Conservation (phyloP, 2,113 vertebrate species). For the Hippocampus zosterae region DNA sequence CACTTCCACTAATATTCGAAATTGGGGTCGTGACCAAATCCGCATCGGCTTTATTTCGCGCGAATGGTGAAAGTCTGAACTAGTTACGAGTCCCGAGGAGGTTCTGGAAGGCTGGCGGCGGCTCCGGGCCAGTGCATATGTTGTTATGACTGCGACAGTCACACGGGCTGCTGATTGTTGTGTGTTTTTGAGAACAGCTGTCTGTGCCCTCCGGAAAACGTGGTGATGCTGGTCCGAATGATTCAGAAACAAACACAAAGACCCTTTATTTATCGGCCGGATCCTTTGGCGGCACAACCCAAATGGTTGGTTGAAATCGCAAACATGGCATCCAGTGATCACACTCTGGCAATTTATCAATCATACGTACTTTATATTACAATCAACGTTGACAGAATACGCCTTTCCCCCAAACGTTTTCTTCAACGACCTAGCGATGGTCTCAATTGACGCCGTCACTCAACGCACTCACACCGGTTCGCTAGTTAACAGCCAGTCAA, state of each 20-base stretch:
- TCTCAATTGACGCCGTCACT: too few relatives aligned
- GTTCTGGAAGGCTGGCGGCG: slow-evolving; percentile 22
- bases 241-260: neutral
- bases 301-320: neutral
- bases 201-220: slow-evolving; percentile 25
- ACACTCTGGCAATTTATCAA: neutral
- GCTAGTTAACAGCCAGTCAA: too few relatives aligned
- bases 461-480: too few relatives aligned
- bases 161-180: slow-evolving; percentile 19
- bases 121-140: slow-evolving; percentile 43
- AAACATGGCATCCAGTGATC: neutral
- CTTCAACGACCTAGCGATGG: too few relatives aligned
- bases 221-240: neutral
- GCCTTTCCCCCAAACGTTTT: too few relatives aligned
- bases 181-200: slow-evolving; percentile 14
- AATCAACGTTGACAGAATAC: too few relatives aligned
- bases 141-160: slow-evolving; percentile 51
- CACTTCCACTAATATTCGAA: neutral
- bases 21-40: neutral
- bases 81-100: neutral
- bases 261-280: neutral
- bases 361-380: too few relatives aligned
- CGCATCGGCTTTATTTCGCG: neutral
- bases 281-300: neutral
- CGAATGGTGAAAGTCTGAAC: neutral